Base-by-base conservation (phyloP, 23 tunicate genomes). In the Botrylloides violaceus region DNA sequence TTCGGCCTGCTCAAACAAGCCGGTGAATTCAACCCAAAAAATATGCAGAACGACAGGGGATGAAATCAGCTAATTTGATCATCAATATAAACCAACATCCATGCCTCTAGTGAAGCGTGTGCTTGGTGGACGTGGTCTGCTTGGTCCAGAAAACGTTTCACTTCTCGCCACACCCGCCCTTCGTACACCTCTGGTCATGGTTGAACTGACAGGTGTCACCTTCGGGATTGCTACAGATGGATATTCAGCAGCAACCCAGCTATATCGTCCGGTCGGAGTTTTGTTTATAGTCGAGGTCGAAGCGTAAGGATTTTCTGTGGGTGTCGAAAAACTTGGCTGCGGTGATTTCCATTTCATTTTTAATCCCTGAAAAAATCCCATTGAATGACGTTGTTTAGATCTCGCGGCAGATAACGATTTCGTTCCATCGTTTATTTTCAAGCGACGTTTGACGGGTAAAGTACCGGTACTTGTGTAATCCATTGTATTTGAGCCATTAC, bases 351-450 rank as follows among this genome's bases (percentile, higher is more conserved):
- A 64, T 18, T 36, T 47, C 33, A 70, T 7, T 70, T 83, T 77
- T 18, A 85, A 24, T 7, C 95, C 95, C 1, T 76, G 85, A 35
- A 87, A 87, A 34, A 87, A 55, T 27, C 86, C 86, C 29, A 80
- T 65, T 2, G 95, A 87, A 71, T 87, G 82, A 3, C 95, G 86
- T 4, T 87, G 76, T 32, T 80, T 75, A 49, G 64, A 64, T 4
- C 57, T 3, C n/a, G 70, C 63, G 4, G 70, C 70, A 3, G 70
- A 63, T 24, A 65, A 48, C 18, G 50, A 43, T 61, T 80, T 72
- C 39, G 27, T 72, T 9, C 70, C 62, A 15, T 68, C 74, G 23
- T 36, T 28, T 3, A 23, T 23, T 43, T 68, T 68, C 12, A 37
- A 30, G 28, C 74, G 56, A 4, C 74, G 74, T 43, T 68, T 68